A percentile compares a stretch with the other conserved stretches of the same genome.
Evolutionary conservation across 2,797 vertebrate genomes (phyloP).

Genomic region (Rhadinocentrus ornatus): DNA sequence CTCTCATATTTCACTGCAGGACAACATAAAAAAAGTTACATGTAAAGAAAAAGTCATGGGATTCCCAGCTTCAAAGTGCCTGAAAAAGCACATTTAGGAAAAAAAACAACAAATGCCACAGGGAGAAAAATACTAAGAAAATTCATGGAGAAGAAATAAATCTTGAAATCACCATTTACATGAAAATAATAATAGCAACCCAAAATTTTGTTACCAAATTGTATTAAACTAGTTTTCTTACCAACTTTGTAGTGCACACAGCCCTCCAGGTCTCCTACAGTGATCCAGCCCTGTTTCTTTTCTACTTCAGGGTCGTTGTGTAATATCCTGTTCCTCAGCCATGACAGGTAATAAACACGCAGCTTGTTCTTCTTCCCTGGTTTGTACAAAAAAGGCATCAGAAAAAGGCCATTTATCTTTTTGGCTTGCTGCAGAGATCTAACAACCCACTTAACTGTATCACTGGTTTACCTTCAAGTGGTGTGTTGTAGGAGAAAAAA

Average conservation of each 20-base stretch:
- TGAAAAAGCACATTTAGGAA: neutral
- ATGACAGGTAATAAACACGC: constrained; percentile 97
- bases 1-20: constrained; percentile 95
- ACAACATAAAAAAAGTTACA: neutral
- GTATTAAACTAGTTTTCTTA: constrained; percentile 63
- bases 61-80: neutral
- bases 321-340: constrained; percentile 96
- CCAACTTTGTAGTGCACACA: constrained; percentile 99
- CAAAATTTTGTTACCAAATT: neutral
- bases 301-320: constrained; percentile 99
- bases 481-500: neutral
- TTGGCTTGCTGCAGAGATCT: neutral
- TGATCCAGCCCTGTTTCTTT: constrained; percentile 99
- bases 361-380: constrained; percentile 98
- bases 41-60: neutral
- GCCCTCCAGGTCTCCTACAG: constrained; percentile 95
- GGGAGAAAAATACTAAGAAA: too few relatives aligned
- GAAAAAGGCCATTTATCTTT: neutral
- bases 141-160: neutral
- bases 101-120: too few relatives aligned
- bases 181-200: accelerated
- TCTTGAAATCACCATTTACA: neutral
- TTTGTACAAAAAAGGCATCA: neutral
- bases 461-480: neutral
- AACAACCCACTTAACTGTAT: too few relatives aligned